Percentiles rank a stretch among this genome's conserved stretches.
Conservation (phyloP, 2,797 vertebrate genomes). For the Cyprinodon diabolis region DNA sequence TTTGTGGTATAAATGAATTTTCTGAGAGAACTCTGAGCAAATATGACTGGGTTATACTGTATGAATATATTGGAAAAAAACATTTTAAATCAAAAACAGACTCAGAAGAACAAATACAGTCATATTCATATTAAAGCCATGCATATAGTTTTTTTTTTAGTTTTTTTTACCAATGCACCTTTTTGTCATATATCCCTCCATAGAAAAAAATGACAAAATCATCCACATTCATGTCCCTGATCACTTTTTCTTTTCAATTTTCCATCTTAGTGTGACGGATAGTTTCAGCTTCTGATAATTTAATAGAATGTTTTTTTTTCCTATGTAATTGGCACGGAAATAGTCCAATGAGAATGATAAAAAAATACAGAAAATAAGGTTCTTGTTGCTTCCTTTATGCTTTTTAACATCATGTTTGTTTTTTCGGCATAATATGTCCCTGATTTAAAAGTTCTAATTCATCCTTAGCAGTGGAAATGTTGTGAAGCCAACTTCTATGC, state of each 20-base stretch:
- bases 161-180: not conserved
- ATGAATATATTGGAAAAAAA: too few species aligned
- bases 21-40: not conserved
- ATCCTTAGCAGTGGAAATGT: slow-evolving; percentile 41
- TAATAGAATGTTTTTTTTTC: not conserved
- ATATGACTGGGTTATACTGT: not conserved
- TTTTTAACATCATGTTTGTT: slow-evolving; percentile 50
- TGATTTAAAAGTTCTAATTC: slow-evolving; percentile 59
- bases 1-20: not conserved
- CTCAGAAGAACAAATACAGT: not conserved
- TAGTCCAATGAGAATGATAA: not conserved
- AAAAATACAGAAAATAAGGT: not conserved
- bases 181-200: not conserved
- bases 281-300: not conserved
- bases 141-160: not conserved
- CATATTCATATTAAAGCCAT: not conserved
- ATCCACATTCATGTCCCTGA: not conserved
- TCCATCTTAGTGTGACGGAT: not conserved
- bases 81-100: not conserved
- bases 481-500: slow-evolving; percentile 49
- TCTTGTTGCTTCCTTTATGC: slow-evolving; percentile 38
- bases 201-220: not conserved
- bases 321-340: too few species aligned
- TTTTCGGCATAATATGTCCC: slow-evolving; percentile 40
- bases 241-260: not conserved